Evolutionary conservation across 2,888 invertebrate species (phyloP), one percentile per base, ranked within the genome.

Genomic region (Noctua pronuba): DNA sequence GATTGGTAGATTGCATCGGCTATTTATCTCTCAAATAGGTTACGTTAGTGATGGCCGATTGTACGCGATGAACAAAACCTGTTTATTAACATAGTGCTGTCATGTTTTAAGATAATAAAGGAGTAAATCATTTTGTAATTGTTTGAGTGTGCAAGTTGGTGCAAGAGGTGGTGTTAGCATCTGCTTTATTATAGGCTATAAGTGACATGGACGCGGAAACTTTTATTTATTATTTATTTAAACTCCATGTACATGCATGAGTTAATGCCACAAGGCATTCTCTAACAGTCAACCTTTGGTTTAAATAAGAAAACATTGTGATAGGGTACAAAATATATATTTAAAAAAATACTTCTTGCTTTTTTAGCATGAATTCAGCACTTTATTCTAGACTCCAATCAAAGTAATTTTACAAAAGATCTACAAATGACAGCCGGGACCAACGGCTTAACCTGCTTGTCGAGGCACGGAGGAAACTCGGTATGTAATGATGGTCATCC

Each of bases 11-110:
- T 83, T 83, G 64, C 65, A 75, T 83, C 79, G 67, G 75, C 79
- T 75, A 79, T 86, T 86, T 83, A 82, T 83, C 79, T 79, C 49
- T 55, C 67, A 58, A 75, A 84, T 86, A 83, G 84, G 83, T 83
- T 73, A 24, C 66, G 62, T 74, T 73, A 52, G 72, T 64, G 44
- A 65, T 41, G 41, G 65, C 18, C 65, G 67, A 83, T 82, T 73
- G 82, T 82, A 67, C 60, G 70, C 60, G 82, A 81, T 71, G 85
- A 46, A 58, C 75, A 62, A 62, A 83, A 86, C 83, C 60, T 21
- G 83, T 86, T 82, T 86, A 86, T 82, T 77, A 65, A 62, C 75
- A 82, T 82, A 52, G 74, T 65, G 67, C 31, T 83, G 66, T 70
- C 77, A 75, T 78, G 67, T 62, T 79, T 79, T 64, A 41, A 74